Conservation (phyloP, 2,797 vertebrate genomes). For the Mareca penelope region DNA sequence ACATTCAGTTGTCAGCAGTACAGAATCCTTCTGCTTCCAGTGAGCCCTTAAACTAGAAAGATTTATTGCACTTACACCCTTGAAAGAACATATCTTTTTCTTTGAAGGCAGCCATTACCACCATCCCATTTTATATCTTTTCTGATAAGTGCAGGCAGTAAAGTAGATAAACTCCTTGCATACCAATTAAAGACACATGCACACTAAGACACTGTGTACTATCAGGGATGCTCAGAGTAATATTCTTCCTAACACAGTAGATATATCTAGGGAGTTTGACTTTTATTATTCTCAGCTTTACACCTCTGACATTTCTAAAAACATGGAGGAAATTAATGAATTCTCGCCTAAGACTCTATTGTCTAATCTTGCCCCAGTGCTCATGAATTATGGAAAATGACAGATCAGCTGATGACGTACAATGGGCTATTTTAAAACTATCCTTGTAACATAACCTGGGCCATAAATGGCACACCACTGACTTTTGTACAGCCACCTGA, state of each 20-base stretch:
- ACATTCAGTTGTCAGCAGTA: slow-evolving; percentile 61
- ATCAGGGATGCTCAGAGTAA: slow-evolving; percentile 65
- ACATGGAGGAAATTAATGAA: slow-evolving; percentile 59
- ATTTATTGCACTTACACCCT: slow-evolving; percentile 77
- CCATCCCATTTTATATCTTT: slow-evolving; percentile 69
- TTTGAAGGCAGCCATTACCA: slow-evolving; percentile 73
- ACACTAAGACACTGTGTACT: slow-evolving; percentile 31
- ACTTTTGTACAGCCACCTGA: neutral
- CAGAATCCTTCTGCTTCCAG: slow-evolving; percentile 60
- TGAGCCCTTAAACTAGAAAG: slow-evolving; percentile 71
- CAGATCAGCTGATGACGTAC: slow-evolving; percentile 43
- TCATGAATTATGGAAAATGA: slow-evolving; percentile 71
- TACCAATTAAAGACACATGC: slow-evolving; percentile 72
- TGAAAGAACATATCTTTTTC: slow-evolving; percentile 75
- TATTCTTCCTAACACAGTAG: slow-evolving; percentile 55
- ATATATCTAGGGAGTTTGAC: slow-evolving; percentile 57
- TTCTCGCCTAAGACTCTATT: slow-evolving; percentile 53
- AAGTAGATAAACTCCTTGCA: slow-evolving; percentile 73
- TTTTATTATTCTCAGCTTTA: slow-evolving; percentile 69
- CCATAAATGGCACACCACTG: neutral
- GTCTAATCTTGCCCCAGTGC: slow-evolving; percentile 56
- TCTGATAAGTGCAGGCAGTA: slow-evolving; percentile 69
- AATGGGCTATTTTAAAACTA: slow-evolving; percentile 43
- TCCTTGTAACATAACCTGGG: neutral
- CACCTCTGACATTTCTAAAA: slow-evolving; percentile 71